Base-by-base conservation (phyloP, 2,797 vertebrate genomes). In the Darevskia nairensis region DNA sequence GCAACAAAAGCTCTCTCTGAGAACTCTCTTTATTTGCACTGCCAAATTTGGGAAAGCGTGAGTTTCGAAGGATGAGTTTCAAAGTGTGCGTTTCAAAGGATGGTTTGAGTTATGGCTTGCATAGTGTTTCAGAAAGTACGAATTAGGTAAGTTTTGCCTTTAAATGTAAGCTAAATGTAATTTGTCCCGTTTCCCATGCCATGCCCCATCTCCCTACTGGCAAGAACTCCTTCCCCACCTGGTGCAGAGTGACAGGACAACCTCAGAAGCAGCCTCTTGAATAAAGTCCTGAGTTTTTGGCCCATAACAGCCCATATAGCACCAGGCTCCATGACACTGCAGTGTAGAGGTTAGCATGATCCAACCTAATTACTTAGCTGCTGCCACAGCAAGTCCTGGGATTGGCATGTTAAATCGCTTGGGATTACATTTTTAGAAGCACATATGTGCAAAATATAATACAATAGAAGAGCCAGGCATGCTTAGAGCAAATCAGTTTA, bases 401-500 rank as follows among this genome's bases (percentile, higher is more conserved):
- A 85, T 44, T n/a, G 69, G 50, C 32, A n/a, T 4, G 69, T 27
- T 85, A 85, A 85, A 74, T 55, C 41, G 29, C 32, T 80, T 85
- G 55, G 77, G 82, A 85, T 89, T 89, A 89, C n/a, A 27, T 17
- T 80, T 89, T 80, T 41, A 89, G n/a, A 89, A 55, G 59, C 25
- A 72, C 55, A 66, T 79, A 80, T n/a, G 77, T 75, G 55, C 77
- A 80, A 74, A 89, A 75, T 35, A 80, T 79, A 89, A 77, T 89
- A 89, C 66, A 94, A 92, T 11, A 74, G 75, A 92, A 77, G 69
- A 91, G 82, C 44, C 77, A 92, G 79, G 29, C 39, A n/a, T 46
- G 81, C 84, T 85, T 85, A 81, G 81, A 89, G 46, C 41, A 87
- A 41, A 83, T 93, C 88, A 21, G 13, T 82, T 93, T 90, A 94